Base-by-base conservation (phyloP, 2,888 invertebrate species). In the Loripinus fragilis region DNA sequence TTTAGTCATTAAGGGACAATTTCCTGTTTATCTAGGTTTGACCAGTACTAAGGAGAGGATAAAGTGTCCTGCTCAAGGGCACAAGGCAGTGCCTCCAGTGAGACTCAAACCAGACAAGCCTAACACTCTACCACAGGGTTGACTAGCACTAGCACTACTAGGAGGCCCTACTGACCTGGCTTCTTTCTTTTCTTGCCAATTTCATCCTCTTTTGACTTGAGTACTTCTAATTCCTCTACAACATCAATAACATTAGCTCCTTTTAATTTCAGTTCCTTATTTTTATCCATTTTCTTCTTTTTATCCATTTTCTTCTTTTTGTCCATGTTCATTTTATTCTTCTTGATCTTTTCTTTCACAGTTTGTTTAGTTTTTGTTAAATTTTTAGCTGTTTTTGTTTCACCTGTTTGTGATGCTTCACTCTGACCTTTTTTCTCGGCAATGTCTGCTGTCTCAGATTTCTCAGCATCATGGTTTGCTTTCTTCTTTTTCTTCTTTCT, bases 401-500 rank as follows among this genome's bases (percentile, higher is more conserved):
- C 45, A 8, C 20, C 45, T 38, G 38, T 38, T 38, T 38, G 38
- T 38, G n/a, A n/a, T n/a, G n/a, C n/a, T n/a, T n/a, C n/a, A n/a
- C n/a, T n/a, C n/a, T n/a, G n/a, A n/a, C n/a, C n/a, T 38, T 38
- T 38, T 8, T 38, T 12, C 5, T 38, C 38, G 12, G 38, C 12
- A 38, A 38, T 38, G 38, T 5, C 12, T 12, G 38, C 38, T n/a
- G 12, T 38, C 38, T 38, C 38, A 38, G 38, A 38, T 12, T 38
- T 8, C 23, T 52, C 52, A 23, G 52, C 12, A 5, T 48, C 20
- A 20, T 20, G 60, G 48, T 50, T 69, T 71, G 70, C 68, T 42
- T 70, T 70, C 42, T 71, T 67, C 28, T 74, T 74, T 73, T 78
- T 77, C 65, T 83, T 80, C 70, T 74, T 71, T 70, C 70, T 25